These are phyloP conservation scores for Zaprionus africanus DNA, from an alignment of 1,140 invertebrate species.

Conservation along the genomic window DNA sequence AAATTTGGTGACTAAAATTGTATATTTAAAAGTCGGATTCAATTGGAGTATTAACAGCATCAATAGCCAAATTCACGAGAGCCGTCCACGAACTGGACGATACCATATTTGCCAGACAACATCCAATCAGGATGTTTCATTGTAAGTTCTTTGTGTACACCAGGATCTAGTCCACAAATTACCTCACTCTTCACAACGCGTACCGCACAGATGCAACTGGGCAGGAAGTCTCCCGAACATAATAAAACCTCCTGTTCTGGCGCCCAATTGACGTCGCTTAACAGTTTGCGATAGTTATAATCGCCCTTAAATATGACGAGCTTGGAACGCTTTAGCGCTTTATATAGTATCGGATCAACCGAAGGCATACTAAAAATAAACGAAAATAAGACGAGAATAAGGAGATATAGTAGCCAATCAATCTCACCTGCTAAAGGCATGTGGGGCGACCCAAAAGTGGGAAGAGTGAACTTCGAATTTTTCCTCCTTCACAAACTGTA, in stretches of 20 bases:
- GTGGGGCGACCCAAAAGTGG: slow-evolving; percentile 95
- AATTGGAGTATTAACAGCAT: not conserved
- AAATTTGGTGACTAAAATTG: not conserved
- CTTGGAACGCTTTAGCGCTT: slow-evolving; percentile 88
- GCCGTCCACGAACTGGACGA: slow-evolving; percentile 75
- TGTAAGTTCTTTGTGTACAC: slow-evolving; percentile 87
- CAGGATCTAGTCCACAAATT: slow-evolving; percentile 91
- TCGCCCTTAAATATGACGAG: slow-evolving; percentile 98
- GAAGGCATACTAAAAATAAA: slow-evolving; percentile 89
- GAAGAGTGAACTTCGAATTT: slow-evolving; percentile 86
- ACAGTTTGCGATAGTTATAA: slow-evolving; percentile 97
- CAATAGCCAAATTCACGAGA: slow-evolving; percentile 63
- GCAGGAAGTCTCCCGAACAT: slow-evolving; percentile 92
- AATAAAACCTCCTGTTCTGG: slow-evolving; percentile 88
- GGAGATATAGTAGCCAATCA: no score
- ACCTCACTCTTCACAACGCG: slow-evolving; percentile 96
- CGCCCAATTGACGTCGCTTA: slow-evolving; percentile 95
- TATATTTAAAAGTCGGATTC: not conserved
- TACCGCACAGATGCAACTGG: slow-evolving; percentile 91
- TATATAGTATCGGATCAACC: slow-evolving; percentile 89
- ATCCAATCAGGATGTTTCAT: slow-evolving; percentile 92
- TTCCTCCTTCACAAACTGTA: slow-evolving; percentile 85
- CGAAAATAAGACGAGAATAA: not conserved
- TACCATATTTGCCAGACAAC: slow-evolving; percentile 93
- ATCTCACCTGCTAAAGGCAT: slow-evolving; percentile 86